phyloP scores from a whole-genome alignment of 2,113 vertebrate genomes.

The Pelodiscus sinensis region DNA sequence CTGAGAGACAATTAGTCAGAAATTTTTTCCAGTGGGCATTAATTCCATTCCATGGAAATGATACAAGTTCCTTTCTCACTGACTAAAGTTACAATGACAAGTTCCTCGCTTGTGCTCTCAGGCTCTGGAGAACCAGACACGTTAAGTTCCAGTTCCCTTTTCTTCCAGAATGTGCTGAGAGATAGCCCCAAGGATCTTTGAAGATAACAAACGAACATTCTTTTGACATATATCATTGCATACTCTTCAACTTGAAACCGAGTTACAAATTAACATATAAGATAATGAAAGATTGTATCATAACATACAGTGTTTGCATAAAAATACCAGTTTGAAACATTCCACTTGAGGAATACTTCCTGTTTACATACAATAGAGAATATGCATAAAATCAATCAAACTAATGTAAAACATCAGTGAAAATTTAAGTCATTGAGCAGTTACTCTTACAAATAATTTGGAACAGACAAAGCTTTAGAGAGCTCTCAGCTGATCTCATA shows the following conservation, averaged over 20 bases:
- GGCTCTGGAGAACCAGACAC: background rate
- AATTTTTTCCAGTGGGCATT: background rate
- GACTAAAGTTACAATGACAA: background rate
- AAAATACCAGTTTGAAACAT: background rate
- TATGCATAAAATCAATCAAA: background rate
- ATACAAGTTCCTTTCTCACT: background rate
- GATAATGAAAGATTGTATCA: background rate
- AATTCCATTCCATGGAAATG: background rate
- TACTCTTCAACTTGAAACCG: background rate
- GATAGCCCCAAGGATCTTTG: background rate
- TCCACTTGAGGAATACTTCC: background rate
- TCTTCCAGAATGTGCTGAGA: fast-evolving
- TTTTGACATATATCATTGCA: background rate
- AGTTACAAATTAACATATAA: background rate
- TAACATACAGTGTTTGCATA: background rate
- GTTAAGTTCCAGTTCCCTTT: background rate
- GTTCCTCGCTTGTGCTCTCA: background rate
- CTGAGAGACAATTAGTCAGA: fast-evolving
- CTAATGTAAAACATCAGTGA: background rate
- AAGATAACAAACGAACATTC: background rate
- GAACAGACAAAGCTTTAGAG: background rate
- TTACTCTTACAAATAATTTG: background rate
- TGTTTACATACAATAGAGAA: background rate
- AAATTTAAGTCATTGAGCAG: background rate
- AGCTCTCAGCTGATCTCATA: background rate